Base-by-base conservation (phyloP, 2,113 vertebrate genomes). In the Hucho hucho region DNA sequence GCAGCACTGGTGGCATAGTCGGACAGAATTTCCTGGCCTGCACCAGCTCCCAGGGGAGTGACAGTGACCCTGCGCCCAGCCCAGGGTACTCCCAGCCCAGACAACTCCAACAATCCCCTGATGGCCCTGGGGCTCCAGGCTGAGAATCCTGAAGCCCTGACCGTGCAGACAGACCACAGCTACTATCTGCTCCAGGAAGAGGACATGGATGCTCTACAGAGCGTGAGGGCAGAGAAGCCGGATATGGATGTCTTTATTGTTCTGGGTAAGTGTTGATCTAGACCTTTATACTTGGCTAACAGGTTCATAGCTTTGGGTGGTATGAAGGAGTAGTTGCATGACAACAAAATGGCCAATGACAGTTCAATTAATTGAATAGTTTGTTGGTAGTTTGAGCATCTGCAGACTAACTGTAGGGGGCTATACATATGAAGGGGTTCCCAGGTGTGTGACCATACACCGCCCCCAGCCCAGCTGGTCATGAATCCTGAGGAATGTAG, bases 151-250 rank as follows among this genome's bases (percentile, higher is more conserved):
- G 87, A 92, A 74, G 82, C 86, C 24, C 61, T 92, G 73, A 84
- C 84, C 1, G 89, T 94, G 56, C 89, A 90, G 24, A 75, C 92
- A 0, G 96, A 98, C 78, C 96, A 97, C 90, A 94, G 90, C 83
- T 97, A 96, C 88, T 95, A 94, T 22, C 80, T 95, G 59, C 84
- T 87, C 14, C 83, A 92, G 71, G 79, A 75, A 53, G 67, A 3
- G 79, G 87, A 89, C 77, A 64, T 79, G 83, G 86, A 91, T 5
- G 24, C 70, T 46, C 88, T 92, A 82, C 89, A 92, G 85, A 91
- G 91, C 0, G 88, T 92, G 75, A 90, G 84, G 46, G 82, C 93
- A 6, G 92, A 94, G 59, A 83, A 76, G 32, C 89, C 86, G 1
- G 93, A 94, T 28, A 91, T 88, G 0, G 90, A 93, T 68, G 88